Conservation (phyloP, 2,113 vertebrate species). For the Odocoileus hemionus region DNA sequence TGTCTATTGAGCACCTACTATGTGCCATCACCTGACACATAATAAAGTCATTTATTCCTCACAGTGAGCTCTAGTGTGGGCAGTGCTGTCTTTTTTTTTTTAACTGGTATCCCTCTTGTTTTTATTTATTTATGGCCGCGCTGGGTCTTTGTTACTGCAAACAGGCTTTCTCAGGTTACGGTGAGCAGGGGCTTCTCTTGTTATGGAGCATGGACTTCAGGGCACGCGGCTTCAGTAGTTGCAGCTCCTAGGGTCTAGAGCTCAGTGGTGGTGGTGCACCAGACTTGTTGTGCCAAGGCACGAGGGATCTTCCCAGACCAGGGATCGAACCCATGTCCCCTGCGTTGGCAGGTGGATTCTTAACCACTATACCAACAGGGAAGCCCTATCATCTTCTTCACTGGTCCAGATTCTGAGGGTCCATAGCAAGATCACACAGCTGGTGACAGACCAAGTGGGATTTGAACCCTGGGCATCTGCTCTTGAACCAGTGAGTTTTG, state of each 20-base stretch:
- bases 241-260: background rate
- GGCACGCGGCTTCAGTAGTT: background rate
- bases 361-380: background rate
- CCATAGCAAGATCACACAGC: background rate
- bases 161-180: background rate
- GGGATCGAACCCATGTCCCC: background rate
- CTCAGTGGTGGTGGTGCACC: background rate
- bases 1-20: background rate
- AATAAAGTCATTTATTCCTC: background rate
- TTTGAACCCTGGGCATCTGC: background rate
- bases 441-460: background rate
- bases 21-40: background rate
- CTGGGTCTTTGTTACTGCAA: background rate
- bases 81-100: background rate
- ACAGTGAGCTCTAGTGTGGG: accelerated
- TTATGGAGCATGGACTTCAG: background rate
- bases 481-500: background rate
- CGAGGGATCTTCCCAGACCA: background rate
- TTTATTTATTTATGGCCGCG: background rate
- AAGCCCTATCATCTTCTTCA: background rate
- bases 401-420: background rate
- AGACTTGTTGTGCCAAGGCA: background rate
- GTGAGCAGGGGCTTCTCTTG: background rate
- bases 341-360: background rate
- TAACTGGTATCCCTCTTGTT: background rate